Conservation (phyloP, 2,113 vertebrate species). For the Pachypanchax playfairii region DNA sequence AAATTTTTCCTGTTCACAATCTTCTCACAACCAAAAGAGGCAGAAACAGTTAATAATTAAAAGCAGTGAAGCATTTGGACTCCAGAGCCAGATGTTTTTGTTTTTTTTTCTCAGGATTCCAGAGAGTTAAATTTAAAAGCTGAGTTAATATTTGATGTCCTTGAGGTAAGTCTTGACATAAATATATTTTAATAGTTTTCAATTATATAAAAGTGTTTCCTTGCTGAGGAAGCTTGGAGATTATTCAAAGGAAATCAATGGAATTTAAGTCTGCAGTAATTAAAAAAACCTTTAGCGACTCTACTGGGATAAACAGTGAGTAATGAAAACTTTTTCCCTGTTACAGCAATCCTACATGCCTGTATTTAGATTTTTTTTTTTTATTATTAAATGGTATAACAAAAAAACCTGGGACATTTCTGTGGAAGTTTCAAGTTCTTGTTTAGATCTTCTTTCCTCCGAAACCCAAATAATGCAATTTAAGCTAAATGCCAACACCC, state of each 20-base stretch:
- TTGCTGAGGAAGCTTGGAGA: neutral
- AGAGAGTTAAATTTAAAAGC: neutral
- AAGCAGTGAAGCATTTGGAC: neutral
- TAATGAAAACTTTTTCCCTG: neutral
- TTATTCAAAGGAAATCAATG: neutral
- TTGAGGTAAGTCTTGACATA: neutral
- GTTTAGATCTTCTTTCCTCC: too few species aligned
- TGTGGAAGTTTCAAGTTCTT: too few species aligned
- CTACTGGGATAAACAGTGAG: slow-evolving; percentile 1
- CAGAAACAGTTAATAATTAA: neutral
- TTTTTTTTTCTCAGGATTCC: slow-evolving; percentile 2
- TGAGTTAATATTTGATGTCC: neutral
- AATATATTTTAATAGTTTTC: neutral
- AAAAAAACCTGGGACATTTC: too few species aligned
- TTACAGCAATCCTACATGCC: neutral
- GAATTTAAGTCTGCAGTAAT: too few species aligned
- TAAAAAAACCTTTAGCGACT: neutral
- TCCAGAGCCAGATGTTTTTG: slow-evolving; percentile 1
- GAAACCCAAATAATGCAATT: too few species aligned
- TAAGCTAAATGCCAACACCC: too few species aligned
- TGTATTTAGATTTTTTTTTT: too few species aligned
- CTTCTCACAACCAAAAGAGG: neutral
- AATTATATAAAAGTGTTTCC: neutral
- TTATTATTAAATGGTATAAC: too few species aligned
- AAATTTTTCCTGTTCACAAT: neutral